phyloP scores from a whole-genome alignment of 2,113 vertebrate species.

The Sisor rabdophorus region DNA sequence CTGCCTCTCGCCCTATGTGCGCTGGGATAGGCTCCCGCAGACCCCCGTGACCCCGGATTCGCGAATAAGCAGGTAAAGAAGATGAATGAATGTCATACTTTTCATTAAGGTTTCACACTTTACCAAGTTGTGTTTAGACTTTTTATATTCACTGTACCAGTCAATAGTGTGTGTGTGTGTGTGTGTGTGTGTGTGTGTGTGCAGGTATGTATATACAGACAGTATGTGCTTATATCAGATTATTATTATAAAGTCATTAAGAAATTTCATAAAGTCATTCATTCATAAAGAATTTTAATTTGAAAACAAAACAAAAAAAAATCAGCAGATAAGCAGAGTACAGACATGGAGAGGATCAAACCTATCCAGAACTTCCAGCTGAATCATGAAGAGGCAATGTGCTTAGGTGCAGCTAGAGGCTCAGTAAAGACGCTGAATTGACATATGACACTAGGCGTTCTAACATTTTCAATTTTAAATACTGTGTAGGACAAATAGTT shows the following conservation, averaged over 20 bases:
- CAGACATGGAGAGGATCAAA: conserved; percentile 48
- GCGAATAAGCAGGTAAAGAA: no score
- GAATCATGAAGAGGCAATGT: conserved; percentile 57
- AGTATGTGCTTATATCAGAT: conserved; percentile 43
- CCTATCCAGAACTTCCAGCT: conserved; percentile 39
- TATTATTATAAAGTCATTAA: conserved; percentile 40
- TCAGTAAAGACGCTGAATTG: conserved; percentile 15
- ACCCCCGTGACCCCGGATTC: no score
- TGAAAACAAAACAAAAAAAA: no score
- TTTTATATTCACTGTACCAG: no score
- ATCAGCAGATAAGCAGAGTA: conserved; percentile 66
- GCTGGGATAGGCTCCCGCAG: no score
- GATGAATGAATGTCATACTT: no score
- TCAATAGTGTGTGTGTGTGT: no score
- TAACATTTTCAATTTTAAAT: conserved; percentile 1
- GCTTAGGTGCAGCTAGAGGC: conserved; percentile 54
- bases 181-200: no score
- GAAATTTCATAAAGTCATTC: no score
- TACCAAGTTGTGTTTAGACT: no score
- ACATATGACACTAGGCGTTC: neutral
- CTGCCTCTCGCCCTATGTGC: no score
- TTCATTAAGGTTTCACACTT: no score
- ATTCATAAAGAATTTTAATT: conserved; percentile 61
- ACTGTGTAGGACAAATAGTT: conserved; percentile 10
- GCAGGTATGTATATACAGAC: neutral